Conservation (phyloP, 2,113 vertebrate species). For the Martes martes region DNA sequence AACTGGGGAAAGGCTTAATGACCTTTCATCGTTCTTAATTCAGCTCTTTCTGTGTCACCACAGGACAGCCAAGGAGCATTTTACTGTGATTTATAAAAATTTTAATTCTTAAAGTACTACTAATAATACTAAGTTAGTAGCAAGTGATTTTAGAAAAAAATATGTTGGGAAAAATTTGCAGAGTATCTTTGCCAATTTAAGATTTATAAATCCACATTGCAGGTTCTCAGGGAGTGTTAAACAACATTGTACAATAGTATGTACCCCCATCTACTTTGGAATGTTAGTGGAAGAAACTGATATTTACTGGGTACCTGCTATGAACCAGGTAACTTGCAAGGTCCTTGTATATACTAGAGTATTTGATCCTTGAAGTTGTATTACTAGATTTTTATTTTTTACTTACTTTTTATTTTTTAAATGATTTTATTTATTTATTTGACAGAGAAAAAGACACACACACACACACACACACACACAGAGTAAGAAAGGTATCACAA, state of each 20-base stretch:
- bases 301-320: not conserved
- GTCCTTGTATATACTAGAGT: not conserved
- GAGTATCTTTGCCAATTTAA: not conserved
- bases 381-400: not conserved
- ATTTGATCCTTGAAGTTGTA: not conserved
- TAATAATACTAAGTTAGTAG: not conserved
- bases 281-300: not conserved
- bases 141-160: not conserved
- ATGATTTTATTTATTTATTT: no score
- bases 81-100: not conserved
- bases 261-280: not conserved
- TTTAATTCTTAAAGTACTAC: not conserved
- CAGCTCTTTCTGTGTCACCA: not conserved
- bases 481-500: no score
- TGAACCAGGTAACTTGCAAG: not conserved
- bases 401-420: no score
- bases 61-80: not conserved
- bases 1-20: not conserved
- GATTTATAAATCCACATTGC: not conserved
- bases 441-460: no score
- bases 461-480: no score
- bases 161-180: not conserved
- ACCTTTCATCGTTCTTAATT: not conserved
- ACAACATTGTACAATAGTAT: not conserved
- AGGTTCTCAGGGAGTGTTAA: not conserved